These are phyloP conservation scores for Malachius bipustulatus DNA, from an alignment of 2,888 invertebrate genomes.

Conservation along the genomic window DNA sequence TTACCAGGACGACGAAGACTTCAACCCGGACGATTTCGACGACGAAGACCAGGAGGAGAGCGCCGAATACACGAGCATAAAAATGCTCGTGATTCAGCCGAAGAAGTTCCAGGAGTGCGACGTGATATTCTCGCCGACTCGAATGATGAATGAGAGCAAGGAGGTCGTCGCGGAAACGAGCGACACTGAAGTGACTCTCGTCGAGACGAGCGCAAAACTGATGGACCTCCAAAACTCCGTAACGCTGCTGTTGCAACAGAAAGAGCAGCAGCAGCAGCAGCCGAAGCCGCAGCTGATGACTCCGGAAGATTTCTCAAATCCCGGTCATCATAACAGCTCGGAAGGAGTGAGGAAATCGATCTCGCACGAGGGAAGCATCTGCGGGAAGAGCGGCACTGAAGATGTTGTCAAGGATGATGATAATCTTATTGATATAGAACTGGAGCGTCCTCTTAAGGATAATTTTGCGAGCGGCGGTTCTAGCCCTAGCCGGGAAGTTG, in stretches of 20 bases:
- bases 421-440: conserved; percentile 30
- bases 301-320: conserved; percentile 70
- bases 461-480: conserved; percentile 69
- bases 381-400: conserved; percentile 16
- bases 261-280: conserved; percentile 25
- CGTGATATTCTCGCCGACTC: conserved; percentile 31
- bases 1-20: conserved; percentile 43
- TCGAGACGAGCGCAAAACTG: conserved; percentile 28
- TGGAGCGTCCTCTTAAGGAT: conserved; percentile 30
- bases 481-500: conserved; percentile 81
- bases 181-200: conserved; percentile 13
- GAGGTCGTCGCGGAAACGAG: conserved; percentile 9
- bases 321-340: conserved; percentile 35
- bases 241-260: conserved; percentile 32
- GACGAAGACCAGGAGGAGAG: conserved; percentile 44
- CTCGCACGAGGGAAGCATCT: conserved; percentile 15
- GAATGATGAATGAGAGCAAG: conserved; percentile 20
- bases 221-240: conserved; percentile 34
- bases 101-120: conserved; percentile 55
- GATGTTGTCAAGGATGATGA: conserved; percentile 22
- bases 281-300: conserved; percentile 52
- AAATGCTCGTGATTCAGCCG: conserved; percentile 73
- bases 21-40: conserved; percentile 44
- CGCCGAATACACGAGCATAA: conserved; percentile 38
- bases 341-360: conserved; percentile 29